A percentile compares a stretch with the other conserved stretches of the same genome.
Evolutionary conservation across 2,888 invertebrate genomes (phyloP).

Genomic region (Dolomedes plantarius): DNA sequence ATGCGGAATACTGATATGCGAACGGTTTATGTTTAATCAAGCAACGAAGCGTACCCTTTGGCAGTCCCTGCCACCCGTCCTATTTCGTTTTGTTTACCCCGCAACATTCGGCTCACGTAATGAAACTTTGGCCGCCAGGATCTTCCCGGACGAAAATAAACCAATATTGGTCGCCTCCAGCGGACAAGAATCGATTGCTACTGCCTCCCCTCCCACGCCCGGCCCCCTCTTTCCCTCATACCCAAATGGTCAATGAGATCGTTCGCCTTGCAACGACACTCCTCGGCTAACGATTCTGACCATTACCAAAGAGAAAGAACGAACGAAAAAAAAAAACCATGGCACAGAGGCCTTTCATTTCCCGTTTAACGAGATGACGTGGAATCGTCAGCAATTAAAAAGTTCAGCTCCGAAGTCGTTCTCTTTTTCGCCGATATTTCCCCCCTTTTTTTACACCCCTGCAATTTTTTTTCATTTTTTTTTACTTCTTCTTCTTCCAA

Average conservation of each 20-base stretch:
- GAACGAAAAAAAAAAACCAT: background rate
- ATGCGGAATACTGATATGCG: background rate
- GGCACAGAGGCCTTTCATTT: constrained; percentile 42
- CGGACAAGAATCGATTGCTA: background rate
- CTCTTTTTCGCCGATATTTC: background rate
- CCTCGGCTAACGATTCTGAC: background rate
- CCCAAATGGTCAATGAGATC: constrained; percentile 1
- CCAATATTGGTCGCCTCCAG: background rate
- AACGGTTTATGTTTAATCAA: constrained; percentile 12
- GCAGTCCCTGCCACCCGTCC: background rate
- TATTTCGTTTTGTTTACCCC: constrained; percentile 8
- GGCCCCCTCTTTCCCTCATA: background rate
- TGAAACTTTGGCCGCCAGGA: constrained; percentile 14
- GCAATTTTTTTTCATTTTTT: background rate
- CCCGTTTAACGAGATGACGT: constrained; percentile 67
- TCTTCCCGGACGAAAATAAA: background rate
- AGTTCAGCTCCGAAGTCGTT: constrained; percentile 19
- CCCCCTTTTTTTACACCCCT: background rate
- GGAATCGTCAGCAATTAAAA: constrained; percentile 67
- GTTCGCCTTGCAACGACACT: background rate
- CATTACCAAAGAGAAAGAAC: background rate
- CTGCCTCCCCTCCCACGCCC: background rate
- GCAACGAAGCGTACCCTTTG: background rate
- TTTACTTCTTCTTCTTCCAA: constrained; percentile 2
- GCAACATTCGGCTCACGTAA: constrained; percentile 12